Conservation (phyloP, 2,797 vertebrate species). For the Luscinia megarhynchos region DNA sequence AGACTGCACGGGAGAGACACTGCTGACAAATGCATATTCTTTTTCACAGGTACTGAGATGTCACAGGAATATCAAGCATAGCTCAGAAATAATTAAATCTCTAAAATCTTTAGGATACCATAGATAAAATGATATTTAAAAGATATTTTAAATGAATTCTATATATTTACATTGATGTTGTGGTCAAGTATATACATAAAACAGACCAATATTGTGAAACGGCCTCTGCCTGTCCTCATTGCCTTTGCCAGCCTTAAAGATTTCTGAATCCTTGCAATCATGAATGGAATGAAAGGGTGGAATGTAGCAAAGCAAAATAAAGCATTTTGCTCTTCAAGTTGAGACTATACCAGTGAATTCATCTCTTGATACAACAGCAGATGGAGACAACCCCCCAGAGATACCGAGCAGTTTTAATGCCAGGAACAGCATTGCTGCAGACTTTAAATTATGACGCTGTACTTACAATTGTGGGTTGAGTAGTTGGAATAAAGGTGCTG, state of each 20-base stretch:
- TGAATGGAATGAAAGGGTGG: slow-evolving; percentile 26
- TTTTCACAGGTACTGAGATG: slow-evolving; percentile 40
- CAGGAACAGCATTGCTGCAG: slow-evolving; percentile 57
- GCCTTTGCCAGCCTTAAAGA: neutral
- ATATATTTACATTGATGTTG: slow-evolving; percentile 51
- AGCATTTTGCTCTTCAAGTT: slow-evolving; percentile 59
- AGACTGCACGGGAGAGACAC: slow-evolving; percentile 3
- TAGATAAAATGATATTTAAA: slow-evolving; percentile 54
- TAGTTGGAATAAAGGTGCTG: slow-evolving; percentile 76
- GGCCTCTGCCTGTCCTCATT: slow-evolving; percentile 3
- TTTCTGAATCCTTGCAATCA: neutral
- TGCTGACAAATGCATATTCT: neutral
- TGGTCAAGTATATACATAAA: slow-evolving; percentile 51
- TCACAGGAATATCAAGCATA: slow-evolving; percentile 52
- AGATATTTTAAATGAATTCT: slow-evolving; percentile 51
- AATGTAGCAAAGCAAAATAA: slow-evolving; percentile 70
- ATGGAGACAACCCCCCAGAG: slow-evolving; percentile 56
- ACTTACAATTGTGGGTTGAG: slow-evolving; percentile 80
- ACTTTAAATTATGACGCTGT: slow-evolving; percentile 33
- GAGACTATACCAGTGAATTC: slow-evolving; percentile 67
- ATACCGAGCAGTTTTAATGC: slow-evolving; percentile 50
- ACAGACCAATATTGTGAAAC: neutral
- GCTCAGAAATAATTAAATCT: slow-evolving; percentile 48
- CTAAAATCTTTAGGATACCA: slow-evolving; percentile 54
- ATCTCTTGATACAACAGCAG: slow-evolving; percentile 51